Base-by-base conservation (phyloP, 2,888 invertebrate species). In the Acrocera orbiculus region DNA sequence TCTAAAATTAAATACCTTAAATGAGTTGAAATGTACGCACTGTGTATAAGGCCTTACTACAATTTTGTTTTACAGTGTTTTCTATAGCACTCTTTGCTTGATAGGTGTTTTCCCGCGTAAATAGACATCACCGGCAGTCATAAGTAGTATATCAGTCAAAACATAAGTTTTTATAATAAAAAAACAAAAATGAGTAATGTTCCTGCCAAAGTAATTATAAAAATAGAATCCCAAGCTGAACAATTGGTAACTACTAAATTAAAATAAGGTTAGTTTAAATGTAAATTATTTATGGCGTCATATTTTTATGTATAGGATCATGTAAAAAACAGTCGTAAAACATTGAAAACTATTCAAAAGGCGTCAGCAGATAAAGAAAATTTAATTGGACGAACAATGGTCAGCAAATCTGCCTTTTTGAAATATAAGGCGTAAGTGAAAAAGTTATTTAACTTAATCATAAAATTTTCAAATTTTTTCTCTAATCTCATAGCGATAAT, bases 351-450 rank as follows among this genome's bases (percentile, higher is more conserved):
- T 17, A 56, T 83, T 41, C 82, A 83, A 55, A 72, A 67, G 39
- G 65, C 72, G 28, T 75, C 78, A 22, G 67, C 64, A 30, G 76
- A 78, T 49, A 76, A 76, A 52, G 81, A 83, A 62, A 83, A 82
- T 57, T 63, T 81, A 43, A 73, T 70, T 46, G 78, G 79, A 46
- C 70, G 80, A 47, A 59, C 64, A 28, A 50, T 61, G 39, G 61
- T 64, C 54, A 52, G 53, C 52, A 71, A 70, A 48, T 62, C 61
- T 45, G n/a, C n/a, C n/a, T 54, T 69, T 24, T 65, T 65, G 51
- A 66, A 69, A 41, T 53, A 65, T 22, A 56, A 63, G 41, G 58
- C 61, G 63, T 68, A 58, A 61, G 65, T 34, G 27, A 20, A 25
- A 22, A 26, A 9, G 14, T 5, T 14, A 30, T 20, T 14, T 14